Evolutionary conservation across 1,140 invertebrate species (phyloP).

Genomic region (Drosophila sturtevanti): DNA sequence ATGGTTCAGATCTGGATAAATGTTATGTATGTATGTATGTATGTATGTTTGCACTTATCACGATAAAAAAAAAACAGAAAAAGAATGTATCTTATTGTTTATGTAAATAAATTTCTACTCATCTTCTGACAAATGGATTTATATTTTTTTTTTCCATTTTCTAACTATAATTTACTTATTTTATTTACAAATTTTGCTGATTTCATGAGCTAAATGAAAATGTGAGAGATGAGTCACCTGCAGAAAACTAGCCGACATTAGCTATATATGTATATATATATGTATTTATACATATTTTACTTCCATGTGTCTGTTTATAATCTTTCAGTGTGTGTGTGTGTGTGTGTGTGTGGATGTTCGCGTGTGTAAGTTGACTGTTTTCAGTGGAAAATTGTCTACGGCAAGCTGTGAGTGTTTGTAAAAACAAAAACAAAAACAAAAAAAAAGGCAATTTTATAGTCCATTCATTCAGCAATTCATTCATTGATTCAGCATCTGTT

Average conservation of each 20-base stretch:
- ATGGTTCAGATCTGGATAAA: too few relatives aligned
- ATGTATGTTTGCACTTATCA: too few relatives aligned
- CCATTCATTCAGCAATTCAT: slow-evolving; percentile 55
- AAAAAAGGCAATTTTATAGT: slow-evolving; percentile 31
- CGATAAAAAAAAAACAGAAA: too few relatives aligned
- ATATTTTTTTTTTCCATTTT: slow-evolving; percentile 1
- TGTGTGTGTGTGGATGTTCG: slow-evolving; percentile 13
- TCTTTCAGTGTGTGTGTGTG: slow-evolving; percentile 1
- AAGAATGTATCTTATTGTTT: slow-evolving; percentile 41
- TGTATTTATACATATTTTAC: too few relatives aligned
- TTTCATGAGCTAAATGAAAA: slow-evolving; percentile 60
- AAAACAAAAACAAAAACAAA: background rate
- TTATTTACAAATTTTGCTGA: slow-evolving; percentile 50
- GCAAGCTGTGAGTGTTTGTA: slow-evolving; percentile 20
- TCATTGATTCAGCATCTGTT: slow-evolving; percentile 49
- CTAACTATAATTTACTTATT: slow-evolving; percentile 37
- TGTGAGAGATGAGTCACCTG: slow-evolving; percentile 49
- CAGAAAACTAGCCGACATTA: slow-evolving; percentile 42
- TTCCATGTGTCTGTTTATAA: too few relatives aligned
- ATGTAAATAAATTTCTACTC: slow-evolving; percentile 19
- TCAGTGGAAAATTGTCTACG: slow-evolving; percentile 57
- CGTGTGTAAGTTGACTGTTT: slow-evolving; percentile 28
- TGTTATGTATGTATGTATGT: too few relatives aligned
- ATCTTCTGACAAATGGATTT: slow-evolving; percentile 32
- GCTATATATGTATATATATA: slow-evolving; percentile 3